Evolutionary conservation across 2,797 vertebrate genomes (phyloP).

Genomic region (Momotus momota): DNA sequence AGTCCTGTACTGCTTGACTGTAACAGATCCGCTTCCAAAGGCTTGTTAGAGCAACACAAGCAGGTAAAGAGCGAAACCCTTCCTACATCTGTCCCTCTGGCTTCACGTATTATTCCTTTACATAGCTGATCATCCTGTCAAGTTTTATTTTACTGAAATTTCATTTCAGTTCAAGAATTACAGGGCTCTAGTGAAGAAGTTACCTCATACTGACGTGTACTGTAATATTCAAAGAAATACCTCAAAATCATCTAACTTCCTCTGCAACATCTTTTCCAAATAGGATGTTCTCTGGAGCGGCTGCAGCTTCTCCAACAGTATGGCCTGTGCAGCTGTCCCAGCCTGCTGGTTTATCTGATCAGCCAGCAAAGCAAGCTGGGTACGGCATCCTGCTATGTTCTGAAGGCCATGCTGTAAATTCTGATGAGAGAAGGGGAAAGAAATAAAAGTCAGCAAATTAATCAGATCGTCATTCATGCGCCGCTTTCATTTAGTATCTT

Average conservation of each 20-base stretch:
- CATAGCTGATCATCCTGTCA: not conserved
- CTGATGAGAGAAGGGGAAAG: constrained; percentile 53
- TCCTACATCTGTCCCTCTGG: not conserved
- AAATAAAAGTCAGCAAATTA: not conserved
- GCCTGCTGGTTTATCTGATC: constrained; percentile 61
- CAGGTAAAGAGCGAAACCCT: not conserved
- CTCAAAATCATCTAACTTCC: constrained; percentile 76
- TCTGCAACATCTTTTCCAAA: constrained; percentile 77
- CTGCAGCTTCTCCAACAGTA: constrained; percentile 61
- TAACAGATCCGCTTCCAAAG: not conserved
- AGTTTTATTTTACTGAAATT: not conserved
- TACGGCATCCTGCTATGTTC: constrained; percentile 42
- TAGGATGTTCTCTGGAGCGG: constrained; percentile 71
- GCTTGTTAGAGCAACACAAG: not conserved
- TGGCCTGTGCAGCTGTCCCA: constrained; percentile 3
- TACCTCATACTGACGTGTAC: not conserved
- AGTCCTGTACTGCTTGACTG: not conserved
- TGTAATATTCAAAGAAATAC: constrained; percentile 35
- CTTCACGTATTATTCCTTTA: not conserved
- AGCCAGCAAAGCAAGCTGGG: constrained; percentile 60
- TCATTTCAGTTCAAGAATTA: not conserved
- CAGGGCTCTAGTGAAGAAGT: not conserved
- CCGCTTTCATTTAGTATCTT: not conserved
- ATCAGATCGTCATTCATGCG: constrained; percentile 2
- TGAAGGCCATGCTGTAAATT: constrained; percentile 71